These are phyloP conservation scores for Grapholita molesta DNA, from an alignment of 1,140 invertebrate genomes.

Conservation along the genomic window DNA sequence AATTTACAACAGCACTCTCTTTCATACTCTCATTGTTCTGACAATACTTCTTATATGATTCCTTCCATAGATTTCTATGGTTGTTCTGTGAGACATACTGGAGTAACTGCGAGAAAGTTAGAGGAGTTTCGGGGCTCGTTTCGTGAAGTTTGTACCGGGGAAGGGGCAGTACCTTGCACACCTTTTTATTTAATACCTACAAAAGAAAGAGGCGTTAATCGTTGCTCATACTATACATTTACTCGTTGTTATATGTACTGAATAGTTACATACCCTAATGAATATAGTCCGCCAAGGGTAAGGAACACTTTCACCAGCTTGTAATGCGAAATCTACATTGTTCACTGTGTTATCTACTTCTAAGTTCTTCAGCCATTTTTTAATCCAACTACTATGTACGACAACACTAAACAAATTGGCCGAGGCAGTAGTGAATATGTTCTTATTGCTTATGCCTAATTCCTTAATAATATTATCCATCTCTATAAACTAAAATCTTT, in stretches of 20 bases:
- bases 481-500: conserved; percentile 46
- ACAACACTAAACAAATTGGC: conserved; percentile 79
- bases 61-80: conserved; percentile 91
- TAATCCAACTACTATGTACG: conserved; percentile 84
- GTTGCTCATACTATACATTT: not conserved
- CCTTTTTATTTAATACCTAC: conserved; percentile 82
- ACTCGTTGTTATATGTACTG: not conserved
- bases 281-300: conserved; percentile 80
- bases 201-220: conserved; percentile 33
- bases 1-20: conserved; percentile 71
- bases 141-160: conserved; percentile 80
- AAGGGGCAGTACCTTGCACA: conserved; percentile 84
- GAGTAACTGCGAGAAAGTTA: conserved; percentile 87
- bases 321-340: conserved; percentile 68
- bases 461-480: conserved; percentile 82
- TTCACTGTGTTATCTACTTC: conserved; percentile 79
- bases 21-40: conserved; percentile 72
- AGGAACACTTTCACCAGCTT: conserved; percentile 79
- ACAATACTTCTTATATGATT: conserved; percentile 88
- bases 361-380: conserved; percentile 80
- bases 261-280: conserved; percentile 73
- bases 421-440: conserved; percentile 79
- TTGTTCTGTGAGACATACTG: conserved; percentile 90
- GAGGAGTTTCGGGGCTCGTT: conserved; percentile 78
- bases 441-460: conserved; percentile 81